Base-by-base conservation (phyloP, 2,888 invertebrate species). In the Eutolmus rufibarbis region DNA sequence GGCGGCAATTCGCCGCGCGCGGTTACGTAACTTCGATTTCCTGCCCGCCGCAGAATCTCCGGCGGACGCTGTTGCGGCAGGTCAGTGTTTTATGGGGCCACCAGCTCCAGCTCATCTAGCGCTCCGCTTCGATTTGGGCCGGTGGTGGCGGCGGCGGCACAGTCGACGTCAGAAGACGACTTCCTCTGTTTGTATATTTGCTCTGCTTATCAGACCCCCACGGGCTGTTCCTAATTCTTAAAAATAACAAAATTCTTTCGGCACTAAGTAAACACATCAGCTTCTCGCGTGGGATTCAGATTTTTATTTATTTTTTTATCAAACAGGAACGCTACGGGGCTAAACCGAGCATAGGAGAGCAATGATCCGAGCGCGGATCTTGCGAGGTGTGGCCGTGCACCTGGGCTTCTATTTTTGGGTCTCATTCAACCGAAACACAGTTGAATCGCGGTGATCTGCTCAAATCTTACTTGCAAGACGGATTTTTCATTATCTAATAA, bases 51-150 rank as follows among this genome's bases (percentile, higher is more conserved):
- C 57, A 56, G 82, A 57, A 82, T 56, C 82, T 82, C 57, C 31
- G 34, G 51, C 51, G 51, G n/a, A 51, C 37, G 37, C 57, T 82
- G 82, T 82, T 82, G 82, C 37, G 82, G 57, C 82, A 82, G 82
- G 82, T 82, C 82, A 82, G 82, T 57, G 57, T 82, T 82, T 82
- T 37, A 57, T 37, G 79, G 51, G 46, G 79, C 51, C 79, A 19
- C 66, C 23, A 79, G 79, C 79, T 79, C 31, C 28, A 79, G 51
- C 79, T 46, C 79, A 37, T 46, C 79, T 79, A 51, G 66, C 51
- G 79, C 23, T 79, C 51, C 46, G 79, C 14, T 51, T 76, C 76
- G n/a, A 28, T 79, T 8, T 28, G 51, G 5, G n/a, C 16, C 5
- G 46, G 46, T 14, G 51, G n/a, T 9, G 8, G 0, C n/a, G 57